Conservation (phyloP, 92 coral and sea anemone genomes). For the Zoanthus gigantus region DNA sequence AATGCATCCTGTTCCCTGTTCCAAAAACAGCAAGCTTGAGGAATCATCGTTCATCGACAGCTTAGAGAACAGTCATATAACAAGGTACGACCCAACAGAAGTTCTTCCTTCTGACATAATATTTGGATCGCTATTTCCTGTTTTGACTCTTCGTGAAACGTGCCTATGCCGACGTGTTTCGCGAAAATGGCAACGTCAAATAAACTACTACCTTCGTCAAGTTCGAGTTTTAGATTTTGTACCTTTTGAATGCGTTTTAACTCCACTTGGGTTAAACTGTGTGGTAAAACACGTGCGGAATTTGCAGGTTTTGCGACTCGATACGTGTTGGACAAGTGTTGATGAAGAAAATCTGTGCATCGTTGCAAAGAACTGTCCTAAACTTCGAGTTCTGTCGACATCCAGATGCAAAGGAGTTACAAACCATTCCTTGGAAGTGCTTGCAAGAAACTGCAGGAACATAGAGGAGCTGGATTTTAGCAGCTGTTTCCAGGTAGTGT, state of each 20-base stretch:
- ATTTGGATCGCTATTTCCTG: constrained; percentile 64
- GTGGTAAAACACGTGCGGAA: constrained; percentile 58
- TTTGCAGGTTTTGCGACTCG: constrained; percentile 78
- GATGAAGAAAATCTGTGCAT: constrained; percentile 77
- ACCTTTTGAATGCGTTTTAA: constrained; percentile 70
- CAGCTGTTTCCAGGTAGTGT: constrained; percentile 85
- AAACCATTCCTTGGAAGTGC: constrained; percentile 64
- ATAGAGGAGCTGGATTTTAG: constrained; percentile 83
- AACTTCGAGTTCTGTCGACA: constrained; percentile 74
- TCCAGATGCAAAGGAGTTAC: constrained; percentile 85
- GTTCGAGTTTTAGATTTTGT: constrained; percentile 68
- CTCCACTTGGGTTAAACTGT: constrained; percentile 69
- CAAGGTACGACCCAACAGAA: constrained; percentile 50
- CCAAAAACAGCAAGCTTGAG: not conserved
- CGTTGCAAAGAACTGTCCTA: constrained; percentile 79
- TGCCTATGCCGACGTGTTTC: constrained; percentile 80
- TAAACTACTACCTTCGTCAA: constrained; percentile 58
- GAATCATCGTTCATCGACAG: not conserved
- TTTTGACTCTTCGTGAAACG: constrained; percentile 59
- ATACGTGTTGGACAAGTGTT: constrained; percentile 84
- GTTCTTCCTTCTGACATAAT: constrained; percentile 65
- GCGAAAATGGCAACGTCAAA: constrained; percentile 61
- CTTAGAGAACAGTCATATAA: not conserved
- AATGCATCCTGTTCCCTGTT: not conserved
- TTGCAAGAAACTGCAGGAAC: constrained; percentile 69